These are phyloP conservation scores for Bradypodion pumilum DNA, from an alignment of 2,797 vertebrate genomes.

Conservation along the genomic window DNA sequence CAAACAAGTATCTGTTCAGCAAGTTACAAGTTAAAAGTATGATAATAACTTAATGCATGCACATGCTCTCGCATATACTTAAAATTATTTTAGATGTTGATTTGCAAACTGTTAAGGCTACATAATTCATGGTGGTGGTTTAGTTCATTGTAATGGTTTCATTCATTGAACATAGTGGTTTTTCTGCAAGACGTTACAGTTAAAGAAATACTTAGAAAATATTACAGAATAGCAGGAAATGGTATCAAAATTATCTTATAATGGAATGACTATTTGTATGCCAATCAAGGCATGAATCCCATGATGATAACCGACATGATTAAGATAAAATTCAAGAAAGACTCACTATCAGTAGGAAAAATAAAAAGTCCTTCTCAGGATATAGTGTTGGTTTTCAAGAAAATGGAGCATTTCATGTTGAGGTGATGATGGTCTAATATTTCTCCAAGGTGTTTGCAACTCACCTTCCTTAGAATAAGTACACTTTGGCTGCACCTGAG, in stretches of 20 bases:
- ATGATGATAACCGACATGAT: not conserved
- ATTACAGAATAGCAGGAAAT: constrained; percentile 54
- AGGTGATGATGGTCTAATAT: not conserved
- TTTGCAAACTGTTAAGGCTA: constrained; percentile 1
- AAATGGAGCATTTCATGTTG: constrained; percentile 25
- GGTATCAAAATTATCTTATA: constrained; percentile 40
- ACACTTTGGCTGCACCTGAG: not conserved
- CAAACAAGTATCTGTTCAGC: not conserved
- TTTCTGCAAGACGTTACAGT: constrained; percentile 2
- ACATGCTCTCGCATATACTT: not conserved
- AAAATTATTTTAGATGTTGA: constrained; percentile 3
- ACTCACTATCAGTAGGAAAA: constrained; percentile 11
- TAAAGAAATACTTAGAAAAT: constrained; percentile 19
- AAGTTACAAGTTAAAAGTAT: not conserved
- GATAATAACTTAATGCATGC: not conserved
- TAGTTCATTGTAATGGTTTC: constrained; percentile 7
- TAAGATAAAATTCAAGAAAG: not conserved
- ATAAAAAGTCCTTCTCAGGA: constrained; percentile 13
- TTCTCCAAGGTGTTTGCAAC: constrained; percentile 1
- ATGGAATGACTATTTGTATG: not conserved
- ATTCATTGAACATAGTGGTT: constrained; percentile 30
- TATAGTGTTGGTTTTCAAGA: constrained; percentile 1
- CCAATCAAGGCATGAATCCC: not conserved
- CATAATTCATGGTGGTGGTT: constrained; percentile 22
- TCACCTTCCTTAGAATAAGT: not conserved